phyloP scores from a whole-genome alignment of 2,797 vertebrate species.

The Phataginus tetradactyla region DNA sequence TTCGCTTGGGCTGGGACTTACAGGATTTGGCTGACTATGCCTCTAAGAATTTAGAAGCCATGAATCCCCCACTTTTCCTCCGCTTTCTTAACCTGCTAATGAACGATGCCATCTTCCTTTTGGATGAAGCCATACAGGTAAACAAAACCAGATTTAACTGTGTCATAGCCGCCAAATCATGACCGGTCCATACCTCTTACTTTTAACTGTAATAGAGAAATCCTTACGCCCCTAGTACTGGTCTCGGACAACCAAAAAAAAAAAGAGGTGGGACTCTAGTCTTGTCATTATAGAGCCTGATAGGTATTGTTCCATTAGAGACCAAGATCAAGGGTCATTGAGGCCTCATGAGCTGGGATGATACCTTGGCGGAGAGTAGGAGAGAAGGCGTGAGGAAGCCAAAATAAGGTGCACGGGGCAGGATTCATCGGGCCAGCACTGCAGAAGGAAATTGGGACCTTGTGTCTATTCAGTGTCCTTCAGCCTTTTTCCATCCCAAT shows the following conservation, averaged over 20 bases:
- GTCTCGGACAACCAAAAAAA: neutral
- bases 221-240: neutral
- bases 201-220: neutral
- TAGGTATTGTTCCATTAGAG: neutral
- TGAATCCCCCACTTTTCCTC: conserved; percentile 97
- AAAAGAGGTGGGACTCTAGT: no score
- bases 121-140: conserved; percentile 99
- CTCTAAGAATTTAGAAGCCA: conserved; percentile 97
- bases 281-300: neutral
- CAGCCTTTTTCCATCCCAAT: neutral
- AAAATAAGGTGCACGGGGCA: neutral
- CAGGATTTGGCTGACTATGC: conserved; percentile 95
- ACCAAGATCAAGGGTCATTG: neutral
- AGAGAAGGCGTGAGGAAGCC: neutral
- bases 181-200: neutral
- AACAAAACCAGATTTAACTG: conserved; percentile 19
- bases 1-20: neutral
- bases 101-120: conserved; percentile 97
- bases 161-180: neutral
- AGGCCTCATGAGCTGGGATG: neutral
- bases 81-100: conserved; percentile 97
- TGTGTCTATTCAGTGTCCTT: neutral
- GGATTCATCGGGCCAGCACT: neutral
- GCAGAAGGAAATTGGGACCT: neutral
- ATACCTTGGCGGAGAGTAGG: neutral